Evolutionary conservation across 2,797 vertebrate species (phyloP).

Genomic region (Myoxocephalus aenaeus): DNA sequence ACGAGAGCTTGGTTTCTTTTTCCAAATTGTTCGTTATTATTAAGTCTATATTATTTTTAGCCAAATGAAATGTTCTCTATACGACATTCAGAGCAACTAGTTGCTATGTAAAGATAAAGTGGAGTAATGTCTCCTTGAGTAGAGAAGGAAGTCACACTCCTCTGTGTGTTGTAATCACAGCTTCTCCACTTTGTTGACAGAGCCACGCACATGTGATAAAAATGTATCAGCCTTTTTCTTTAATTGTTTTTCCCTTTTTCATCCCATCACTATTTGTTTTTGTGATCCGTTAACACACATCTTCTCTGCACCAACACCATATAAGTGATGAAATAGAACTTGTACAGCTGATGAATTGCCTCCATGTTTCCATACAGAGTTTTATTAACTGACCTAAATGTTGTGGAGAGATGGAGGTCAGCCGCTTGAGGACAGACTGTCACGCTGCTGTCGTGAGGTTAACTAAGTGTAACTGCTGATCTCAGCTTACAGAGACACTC

Average conservation of each 20-base stretch:
- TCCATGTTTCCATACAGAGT: slow-evolving; percentile 18
- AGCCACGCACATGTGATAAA: slow-evolving; percentile 46
- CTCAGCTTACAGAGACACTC: slow-evolving; percentile 34
- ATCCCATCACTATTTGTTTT: slow-evolving; percentile 25
- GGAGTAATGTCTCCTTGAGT: background rate
- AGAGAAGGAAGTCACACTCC: background rate
- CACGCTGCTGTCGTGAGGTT: slow-evolving; percentile 36
- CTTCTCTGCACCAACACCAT: slow-evolving; percentile 16
- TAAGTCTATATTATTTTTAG: slow-evolving; percentile 5
- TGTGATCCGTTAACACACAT: slow-evolving; percentile 42
- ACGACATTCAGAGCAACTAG: background rate
- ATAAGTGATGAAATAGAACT: slow-evolving; percentile 43
- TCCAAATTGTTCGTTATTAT: slow-evolving; percentile 8
- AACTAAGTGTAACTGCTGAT: slow-evolving; percentile 61
- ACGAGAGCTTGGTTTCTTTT: slow-evolving; percentile 36
- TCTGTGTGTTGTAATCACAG: background rate
- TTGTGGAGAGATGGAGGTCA: slow-evolving; percentile 30
- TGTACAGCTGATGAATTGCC: slow-evolving; percentile 18
- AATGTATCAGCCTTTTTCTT: slow-evolving; percentile 49
- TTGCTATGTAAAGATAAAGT: background rate
- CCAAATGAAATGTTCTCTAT: background rate
- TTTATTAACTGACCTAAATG: slow-evolving; percentile 31
- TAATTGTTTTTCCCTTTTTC: slow-evolving; percentile 19
- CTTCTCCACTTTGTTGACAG: background rate
- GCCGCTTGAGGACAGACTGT: slow-evolving; percentile 6